phyloP scores from a whole-genome alignment of 2,113 vertebrate species.

The Agapornis roseicollis region DNA sequence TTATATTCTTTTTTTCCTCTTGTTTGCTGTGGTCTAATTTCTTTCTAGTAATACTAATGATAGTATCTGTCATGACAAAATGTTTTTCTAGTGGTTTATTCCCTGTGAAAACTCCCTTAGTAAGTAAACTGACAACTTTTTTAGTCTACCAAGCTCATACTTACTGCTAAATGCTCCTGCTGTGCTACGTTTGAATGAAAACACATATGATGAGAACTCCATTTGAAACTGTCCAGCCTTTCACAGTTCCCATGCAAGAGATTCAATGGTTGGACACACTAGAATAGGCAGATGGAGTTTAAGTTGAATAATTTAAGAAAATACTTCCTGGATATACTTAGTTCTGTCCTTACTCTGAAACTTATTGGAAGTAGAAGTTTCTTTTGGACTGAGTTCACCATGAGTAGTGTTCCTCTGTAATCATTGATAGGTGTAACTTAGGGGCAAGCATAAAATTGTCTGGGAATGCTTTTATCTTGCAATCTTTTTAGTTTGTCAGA shows the following conservation, averaged over 20 bases:
- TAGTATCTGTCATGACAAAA: slow-evolving; percentile 56
- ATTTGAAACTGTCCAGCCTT: neutral
- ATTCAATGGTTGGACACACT: neutral
- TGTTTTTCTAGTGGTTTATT: slow-evolving; percentile 68
- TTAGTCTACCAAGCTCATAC: slow-evolving; percentile 37
- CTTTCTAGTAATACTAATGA: slow-evolving; percentile 10
- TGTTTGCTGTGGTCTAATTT: neutral
- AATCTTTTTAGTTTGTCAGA: neutral
- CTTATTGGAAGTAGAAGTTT: neutral
- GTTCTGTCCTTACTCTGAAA: neutral
- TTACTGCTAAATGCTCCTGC: neutral
- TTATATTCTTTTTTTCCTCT: neutral
- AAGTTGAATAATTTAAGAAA: neutral
- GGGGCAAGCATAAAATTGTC: neutral
- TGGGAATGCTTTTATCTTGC: neutral
- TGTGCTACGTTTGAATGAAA: slow-evolving; percentile 32
- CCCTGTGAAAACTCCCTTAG: slow-evolving; percentile 59
- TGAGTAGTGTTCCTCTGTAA: neutral
- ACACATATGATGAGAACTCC: neutral
- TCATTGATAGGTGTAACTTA: neutral
- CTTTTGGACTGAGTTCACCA: neutral
- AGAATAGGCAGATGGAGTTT: neutral
- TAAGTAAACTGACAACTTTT: slow-evolving; percentile 58
- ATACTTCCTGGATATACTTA: neutral
- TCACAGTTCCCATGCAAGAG: slow-evolving; percentile 5